Percentiles rank a stretch among this genome's conserved stretches.
phyloP scores from a whole-genome alignment of 2,113 vertebrate genomes.

The Archilochus colubris region DNA sequence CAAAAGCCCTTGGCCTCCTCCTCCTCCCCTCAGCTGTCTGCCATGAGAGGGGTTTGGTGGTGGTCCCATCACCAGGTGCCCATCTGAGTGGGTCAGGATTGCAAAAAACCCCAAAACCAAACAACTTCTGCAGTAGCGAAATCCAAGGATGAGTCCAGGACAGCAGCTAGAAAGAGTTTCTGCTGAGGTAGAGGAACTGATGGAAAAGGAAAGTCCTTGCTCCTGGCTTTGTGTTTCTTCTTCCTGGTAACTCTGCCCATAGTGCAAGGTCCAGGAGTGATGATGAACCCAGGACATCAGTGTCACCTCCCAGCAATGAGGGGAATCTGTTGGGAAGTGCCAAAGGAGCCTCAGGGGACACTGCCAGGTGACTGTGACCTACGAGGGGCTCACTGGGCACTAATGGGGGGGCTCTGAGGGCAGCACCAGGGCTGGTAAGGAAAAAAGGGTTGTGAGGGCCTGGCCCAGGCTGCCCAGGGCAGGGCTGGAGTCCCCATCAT shows the following conservation, averaged over 20 bases:
- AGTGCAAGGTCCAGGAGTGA: not conserved
- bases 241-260: not conserved
- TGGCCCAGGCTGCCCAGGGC: no score
- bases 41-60: fast-evolving
- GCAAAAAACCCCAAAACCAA: not conserved
- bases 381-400: not conserved
- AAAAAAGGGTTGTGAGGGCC: no score
- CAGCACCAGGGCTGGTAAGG: not conserved
- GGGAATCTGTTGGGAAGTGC: not conserved
- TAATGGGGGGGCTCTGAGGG: not conserved
- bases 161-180: not conserved
- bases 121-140: not conserved
- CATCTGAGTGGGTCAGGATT: fast-evolving
- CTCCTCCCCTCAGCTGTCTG: not conserved
- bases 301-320: not conserved
- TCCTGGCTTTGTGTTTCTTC: not conserved
- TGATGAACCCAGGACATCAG: not conserved
- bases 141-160: not conserved
- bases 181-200: not conserved
- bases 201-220: not conserved
- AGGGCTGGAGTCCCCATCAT: no score
- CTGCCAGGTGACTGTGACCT: not conserved
- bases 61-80: not conserved
- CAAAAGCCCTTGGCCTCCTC: not conserved
- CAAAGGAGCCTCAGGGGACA: not conserved